Evolutionary conservation across 2,113 vertebrate genomes (phyloP), one percentile per base, ranked within the genome.

Genomic region (Gyps fulvus): DNA sequence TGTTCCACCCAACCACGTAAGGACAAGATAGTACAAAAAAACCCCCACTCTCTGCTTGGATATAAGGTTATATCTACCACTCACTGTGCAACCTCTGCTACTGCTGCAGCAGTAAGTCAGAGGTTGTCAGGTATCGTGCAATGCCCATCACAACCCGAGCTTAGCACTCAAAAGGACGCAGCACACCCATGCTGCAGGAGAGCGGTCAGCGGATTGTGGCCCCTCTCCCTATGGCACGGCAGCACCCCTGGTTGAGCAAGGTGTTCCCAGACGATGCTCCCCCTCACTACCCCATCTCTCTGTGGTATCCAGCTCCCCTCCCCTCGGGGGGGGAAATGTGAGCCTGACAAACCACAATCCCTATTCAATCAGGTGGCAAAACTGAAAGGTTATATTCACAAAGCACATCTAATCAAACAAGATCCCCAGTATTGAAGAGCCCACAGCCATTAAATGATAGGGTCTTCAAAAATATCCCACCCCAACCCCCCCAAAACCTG

Each of bases 251-350:
- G 13, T 47, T 7, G 6, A 59, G 57, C 2, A 3, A 34, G 38
- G 13, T 31, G 34, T 58, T 50, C 57, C 22, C 43, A 45, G 3
- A 10, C 0, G 1, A 52, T 54, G 32, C 9, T 43, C 7, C 29
- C 10, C 36, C 59, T 82, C 34, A 29, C 38, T 19, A 52, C 16
- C 11, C 22, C 2, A 1, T n/a, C n/a, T 23, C 23, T 77, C 16
- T 1, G 1, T 0, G 1, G 25, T 31, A 40, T 23, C 40, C 72
- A 57, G n/a, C 12, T 76, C 27, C 17, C 16, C 7, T 36, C 8
- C 11, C 10, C 21, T 65, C 3, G 8, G 6, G 7, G 11, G 5
- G 6, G 13, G 4, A n/a, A 57, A 49, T 0, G 7, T 22, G 27
- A 20, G 32, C 38, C 58, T 61, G 47, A n/a, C 27, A 72, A 78